These are phyloP conservation scores for Schlechtendalia chinensis DNA, from an alignment of 1,140 invertebrate genomes.

Conservation along the genomic window DNA sequence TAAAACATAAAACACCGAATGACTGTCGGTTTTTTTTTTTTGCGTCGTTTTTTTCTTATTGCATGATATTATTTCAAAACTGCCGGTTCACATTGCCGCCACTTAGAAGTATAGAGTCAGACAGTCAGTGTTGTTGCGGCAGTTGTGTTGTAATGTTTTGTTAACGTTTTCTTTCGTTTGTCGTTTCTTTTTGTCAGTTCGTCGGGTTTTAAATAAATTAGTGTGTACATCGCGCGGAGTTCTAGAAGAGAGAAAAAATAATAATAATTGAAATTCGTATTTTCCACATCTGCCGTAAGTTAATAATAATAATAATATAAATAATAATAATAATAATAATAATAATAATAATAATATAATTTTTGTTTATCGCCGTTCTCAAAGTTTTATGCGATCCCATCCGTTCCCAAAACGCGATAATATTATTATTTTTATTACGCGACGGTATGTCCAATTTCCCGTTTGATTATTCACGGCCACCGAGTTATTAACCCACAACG, in stretches of 20 bases:
- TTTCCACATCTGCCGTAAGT: too few relatives aligned
- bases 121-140: not conserved
- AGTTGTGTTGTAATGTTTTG: not conserved
- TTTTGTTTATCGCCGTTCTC: too few relatives aligned
- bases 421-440: not conserved
- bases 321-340: too few relatives aligned
- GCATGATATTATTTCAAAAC: not conserved
- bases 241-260: too few relatives aligned
- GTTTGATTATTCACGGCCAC: not conserved
- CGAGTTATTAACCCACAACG: conserved; percentile 23
- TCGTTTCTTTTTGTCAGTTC: not conserved
- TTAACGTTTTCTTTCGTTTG: not conserved
- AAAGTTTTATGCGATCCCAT: too few relatives aligned
- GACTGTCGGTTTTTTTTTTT: not conserved
- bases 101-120: not conserved
- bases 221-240: too few relatives aligned
- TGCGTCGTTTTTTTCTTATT: not conserved
- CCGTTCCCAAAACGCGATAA: too few relatives aligned
- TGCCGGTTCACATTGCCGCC: conserved; percentile 3
- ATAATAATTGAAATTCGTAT: too few relatives aligned
- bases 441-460: too few relatives aligned
- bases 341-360: too few relatives aligned
- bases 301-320: too few relatives aligned
- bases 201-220: too few relatives aligned
- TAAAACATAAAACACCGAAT: not conserved